Percentiles rank a stretch among this genome's conserved stretches.
phyloP scores from a whole-genome alignment of 2,888 invertebrate genomes.

The Drosophila helvetica region DNA sequence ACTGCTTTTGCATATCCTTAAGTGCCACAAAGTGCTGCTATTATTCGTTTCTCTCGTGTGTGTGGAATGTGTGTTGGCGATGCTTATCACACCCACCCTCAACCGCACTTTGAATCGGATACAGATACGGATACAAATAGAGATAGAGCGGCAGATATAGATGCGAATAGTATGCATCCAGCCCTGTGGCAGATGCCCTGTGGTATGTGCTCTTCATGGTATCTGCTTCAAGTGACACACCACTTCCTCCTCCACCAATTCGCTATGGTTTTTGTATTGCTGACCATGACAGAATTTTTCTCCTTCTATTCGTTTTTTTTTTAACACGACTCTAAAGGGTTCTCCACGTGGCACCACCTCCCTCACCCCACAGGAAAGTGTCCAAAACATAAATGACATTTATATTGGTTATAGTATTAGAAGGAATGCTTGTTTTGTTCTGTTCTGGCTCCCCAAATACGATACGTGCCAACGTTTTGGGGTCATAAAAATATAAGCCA shows the following conservation, averaged over 20 bases:
- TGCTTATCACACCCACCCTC: slow-evolving; percentile 70
- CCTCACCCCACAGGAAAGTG: slow-evolving; percentile 49
- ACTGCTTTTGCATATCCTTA: slow-evolving; percentile 75
- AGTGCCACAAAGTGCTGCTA: slow-evolving; percentile 78
- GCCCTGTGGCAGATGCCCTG: slow-evolving; percentile 20
- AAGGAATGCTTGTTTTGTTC: slow-evolving; percentile 49
- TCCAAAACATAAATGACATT: slow-evolving; percentile 76
- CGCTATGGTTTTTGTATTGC: slow-evolving; percentile 52
- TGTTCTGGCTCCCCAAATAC: slow-evolving; percentile 1
- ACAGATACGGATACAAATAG: slow-evolving; percentile 6
- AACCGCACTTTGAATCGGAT: slow-evolving; percentile 36
- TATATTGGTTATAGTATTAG: slow-evolving; percentile 76
- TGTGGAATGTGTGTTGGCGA: slow-evolving; percentile 42
- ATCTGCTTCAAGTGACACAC: slow-evolving; percentile 56
- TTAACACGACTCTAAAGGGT: slow-evolving; percentile 15
- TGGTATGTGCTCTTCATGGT: slow-evolving; percentile 12
- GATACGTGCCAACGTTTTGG: slow-evolving; percentile 59
- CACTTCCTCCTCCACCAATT: slow-evolving; percentile 45
- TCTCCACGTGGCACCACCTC: slow-evolving; percentile 9
- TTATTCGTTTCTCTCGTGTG: slow-evolving; percentile 54
- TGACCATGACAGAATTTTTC: slow-evolving; percentile 69
- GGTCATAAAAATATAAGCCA: slow-evolving; percentile 64
- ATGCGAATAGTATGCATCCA: slow-evolving; percentile 31
- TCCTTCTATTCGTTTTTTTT: not conserved
- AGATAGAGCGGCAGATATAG: slow-evolving; percentile 3